A percentile compares a stretch with the other conserved stretches of the same genome.
Conservation (phyloP, 2,888 invertebrate species). For the Copidosoma aretas region DNA sequence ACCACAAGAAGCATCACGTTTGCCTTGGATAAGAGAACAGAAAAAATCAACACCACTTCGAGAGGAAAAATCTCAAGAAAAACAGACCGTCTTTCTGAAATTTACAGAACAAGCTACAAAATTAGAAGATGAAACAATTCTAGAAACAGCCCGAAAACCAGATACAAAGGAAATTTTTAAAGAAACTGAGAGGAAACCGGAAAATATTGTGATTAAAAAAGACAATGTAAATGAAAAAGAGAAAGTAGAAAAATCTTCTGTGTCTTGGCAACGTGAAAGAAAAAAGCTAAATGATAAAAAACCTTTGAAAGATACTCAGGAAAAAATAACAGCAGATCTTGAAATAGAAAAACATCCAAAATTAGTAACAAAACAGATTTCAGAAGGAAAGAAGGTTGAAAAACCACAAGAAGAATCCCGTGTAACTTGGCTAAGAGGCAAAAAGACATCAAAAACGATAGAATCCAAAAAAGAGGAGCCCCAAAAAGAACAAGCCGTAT, state of each 20-base stretch:
- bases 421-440: slow-evolving; percentile 32
- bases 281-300: slow-evolving; percentile 22
- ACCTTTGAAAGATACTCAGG: slow-evolving; percentile 45
- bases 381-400: slow-evolving; percentile 29
- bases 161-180: too few species aligned
- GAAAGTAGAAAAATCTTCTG: slow-evolving; percentile 24
- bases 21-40: background rate
- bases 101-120: background rate
- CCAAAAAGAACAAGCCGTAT: background rate
- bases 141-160: background rate
- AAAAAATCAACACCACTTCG: background rate
- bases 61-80: background rate
- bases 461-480: background rate
- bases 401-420: slow-evolving; percentile 47
- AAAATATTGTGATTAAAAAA: background rate
- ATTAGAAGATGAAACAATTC: background rate
- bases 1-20: background rate
- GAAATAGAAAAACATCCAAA: slow-evolving; percentile 45
- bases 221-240: slow-evolving; percentile 6
- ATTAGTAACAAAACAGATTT: slow-evolving; percentile 43
- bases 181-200: too few species aligned
- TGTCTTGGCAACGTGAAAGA: slow-evolving; percentile 9
- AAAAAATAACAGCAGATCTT: slow-evolving; percentile 34
- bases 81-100: too few species aligned
- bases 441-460: slow-evolving; percentile 27